phyloP scores from a whole-genome alignment of 2,888 invertebrate species.

The Polydrusus pterygomalis region DNA sequence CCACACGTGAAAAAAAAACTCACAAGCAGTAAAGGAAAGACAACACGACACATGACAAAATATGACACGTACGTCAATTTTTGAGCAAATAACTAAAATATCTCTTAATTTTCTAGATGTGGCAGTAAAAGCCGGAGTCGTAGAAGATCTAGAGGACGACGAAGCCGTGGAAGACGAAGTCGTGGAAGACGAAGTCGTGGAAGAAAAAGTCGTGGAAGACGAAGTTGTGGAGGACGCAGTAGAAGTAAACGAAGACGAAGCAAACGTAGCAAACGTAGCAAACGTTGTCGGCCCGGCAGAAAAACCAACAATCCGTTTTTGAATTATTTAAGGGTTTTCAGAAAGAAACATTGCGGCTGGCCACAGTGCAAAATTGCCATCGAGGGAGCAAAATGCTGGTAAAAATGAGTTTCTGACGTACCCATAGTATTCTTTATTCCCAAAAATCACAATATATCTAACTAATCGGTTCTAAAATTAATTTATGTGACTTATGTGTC shows the following conservation, averaged over 20 bases:
- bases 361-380: conserved; percentile 63
- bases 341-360: conserved; percentile 63
- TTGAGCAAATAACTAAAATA: background rate
- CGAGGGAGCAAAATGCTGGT: conserved; percentile 66
- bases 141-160: background rate
- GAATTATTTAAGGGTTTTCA: conserved; percentile 64
- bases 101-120: background rate
- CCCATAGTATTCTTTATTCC: too few relatives aligned
- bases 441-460: too few relatives aligned
- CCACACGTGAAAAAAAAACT: too few relatives aligned
- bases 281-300: conserved; percentile 46
- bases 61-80: too few relatives aligned
- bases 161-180: conserved; percentile 12
- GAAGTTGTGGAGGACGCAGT: conserved; percentile 1
- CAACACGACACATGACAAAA: too few relatives aligned
- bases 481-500: too few relatives aligned
- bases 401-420: background rate
- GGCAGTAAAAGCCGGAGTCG: background rate
- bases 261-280: conserved; percentile 27
- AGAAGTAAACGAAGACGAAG: conserved; percentile 24
- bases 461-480: too few relatives aligned
- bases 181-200: conserved; percentile 20
- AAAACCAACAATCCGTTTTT: conserved; percentile 64
- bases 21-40: too few relatives aligned
- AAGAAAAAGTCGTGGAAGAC: background rate